Evolutionary conservation across 2,888 invertebrate genomes (phyloP), one percentile per base, ranked within the genome.

Genomic region (Dermolepida albohirtum): DNA sequence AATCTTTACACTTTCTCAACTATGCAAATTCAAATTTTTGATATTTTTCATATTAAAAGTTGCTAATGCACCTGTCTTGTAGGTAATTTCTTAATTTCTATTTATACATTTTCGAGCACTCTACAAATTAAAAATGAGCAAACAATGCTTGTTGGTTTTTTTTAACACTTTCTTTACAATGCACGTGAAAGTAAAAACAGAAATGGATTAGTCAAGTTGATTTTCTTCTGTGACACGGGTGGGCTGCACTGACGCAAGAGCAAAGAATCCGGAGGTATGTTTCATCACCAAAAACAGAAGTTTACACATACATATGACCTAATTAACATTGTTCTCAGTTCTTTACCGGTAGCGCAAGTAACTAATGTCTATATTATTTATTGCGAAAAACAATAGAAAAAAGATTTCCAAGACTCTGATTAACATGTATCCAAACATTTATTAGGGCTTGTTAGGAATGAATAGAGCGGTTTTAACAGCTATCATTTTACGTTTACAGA

Each of bases 161-260:
- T 29, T 49, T 41, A 52, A 49, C 55, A 66, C 66, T 66, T 66
- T 66, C 66, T 66, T 66, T 29, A 17, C 43, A 29, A 34, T 34
- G 6, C 22, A 43, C 10, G 66, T 55, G 66, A 66, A 66, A 66
- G 66, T 66, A 66, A 66, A 47, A 66, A 57, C 47, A 55, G 39
- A 66, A 66, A 66, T 66, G 66, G 43, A 66, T 66, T 66, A 66
- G 55, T 64, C 64, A 64, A 41, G 64, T 64, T 43, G 39, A 11
- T 40, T 64, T 44, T 39, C 29, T 27, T 40, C 41, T 57, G 27
- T 44, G 44, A 29, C 47, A 47, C 12, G 47, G 47, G 47, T 14
- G 47, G 17, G 40, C 16, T 11, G 17, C 17, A 43, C 34, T 51
- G 64, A 64, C 51, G 29, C 51, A 50, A 52, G 12, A 27, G 14